phyloP scores from a whole-genome alignment of 2,113 vertebrate species.

The Callochromis pleurospilus region DNA sequence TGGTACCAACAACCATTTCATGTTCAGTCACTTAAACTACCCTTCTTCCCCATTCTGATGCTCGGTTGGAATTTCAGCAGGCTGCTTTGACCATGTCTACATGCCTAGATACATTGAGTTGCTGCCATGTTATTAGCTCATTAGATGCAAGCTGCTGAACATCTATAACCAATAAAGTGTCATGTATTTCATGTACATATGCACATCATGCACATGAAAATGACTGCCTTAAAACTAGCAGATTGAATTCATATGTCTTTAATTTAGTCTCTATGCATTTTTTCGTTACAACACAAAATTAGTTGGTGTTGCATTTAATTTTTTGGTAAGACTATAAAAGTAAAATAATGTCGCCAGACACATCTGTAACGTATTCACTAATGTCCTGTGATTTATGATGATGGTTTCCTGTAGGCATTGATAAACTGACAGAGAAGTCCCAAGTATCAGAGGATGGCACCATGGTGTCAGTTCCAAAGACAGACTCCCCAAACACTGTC shows the following conservation, averaged over 20 bases:
- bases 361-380: background rate
- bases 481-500: conserved; percentile 51
- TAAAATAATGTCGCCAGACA: background rate
- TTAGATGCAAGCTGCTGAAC: background rate
- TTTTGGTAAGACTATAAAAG: background rate
- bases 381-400: background rate
- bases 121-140: background rate
- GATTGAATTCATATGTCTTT: background rate
- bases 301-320: background rate
- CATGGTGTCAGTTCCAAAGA: conserved; percentile 80
- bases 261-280: background rate
- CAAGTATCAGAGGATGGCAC: conserved; percentile 97
- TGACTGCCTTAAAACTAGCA: background rate
- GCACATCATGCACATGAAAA: background rate
- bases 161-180: background rate
- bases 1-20: background rate
- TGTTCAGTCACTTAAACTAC: background rate
- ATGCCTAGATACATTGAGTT: background rate
- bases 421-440: conserved; percentile 95
- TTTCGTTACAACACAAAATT: background rate
- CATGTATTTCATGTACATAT: background rate
- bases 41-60: background rate
- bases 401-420: conserved; percentile 75
- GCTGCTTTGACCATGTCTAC: background rate
- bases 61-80: background rate